phyloP scores from a whole-genome alignment of 1,140 invertebrate species.

The Cydia amplana region DNA sequence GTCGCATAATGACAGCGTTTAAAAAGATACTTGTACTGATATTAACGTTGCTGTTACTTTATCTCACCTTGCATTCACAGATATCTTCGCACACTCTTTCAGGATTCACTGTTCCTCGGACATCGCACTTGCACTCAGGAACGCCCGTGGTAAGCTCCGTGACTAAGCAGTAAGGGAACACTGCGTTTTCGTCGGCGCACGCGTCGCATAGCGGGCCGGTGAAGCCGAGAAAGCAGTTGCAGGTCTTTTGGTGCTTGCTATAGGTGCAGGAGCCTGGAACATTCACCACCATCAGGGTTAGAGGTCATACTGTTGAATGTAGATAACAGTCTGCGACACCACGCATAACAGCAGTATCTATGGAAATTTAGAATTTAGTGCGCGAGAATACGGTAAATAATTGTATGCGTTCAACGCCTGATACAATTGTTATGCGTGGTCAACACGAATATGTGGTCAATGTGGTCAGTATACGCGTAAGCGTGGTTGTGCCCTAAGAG shows the following conservation, averaged over 20 bases:
- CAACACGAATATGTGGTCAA: too few relatives aligned
- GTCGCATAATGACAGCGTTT: slow-evolving; percentile 87
- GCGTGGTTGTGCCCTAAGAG: too few relatives aligned
- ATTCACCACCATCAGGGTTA: too few relatives aligned
- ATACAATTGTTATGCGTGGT: too few relatives aligned
- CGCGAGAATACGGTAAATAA: too few relatives aligned
- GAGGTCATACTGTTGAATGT: too few relatives aligned
- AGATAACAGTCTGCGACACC: too few relatives aligned
- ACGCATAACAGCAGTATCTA: too few relatives aligned
- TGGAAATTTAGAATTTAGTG: too few relatives aligned
- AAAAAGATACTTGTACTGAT: too few relatives aligned
- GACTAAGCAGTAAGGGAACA: slow-evolving; percentile 86
- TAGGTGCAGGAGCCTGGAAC: slow-evolving; percentile 72
- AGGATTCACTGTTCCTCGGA: slow-evolving; percentile 84
- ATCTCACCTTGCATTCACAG: slow-evolving; percentile 90
- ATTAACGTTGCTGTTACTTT: neutral
- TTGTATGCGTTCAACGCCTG: too few relatives aligned
- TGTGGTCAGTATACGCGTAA: too few relatives aligned
- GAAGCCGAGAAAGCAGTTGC: slow-evolving; percentile 91
- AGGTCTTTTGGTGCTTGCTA: slow-evolving; percentile 82
- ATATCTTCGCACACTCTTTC: slow-evolving; percentile 88
- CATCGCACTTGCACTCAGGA: slow-evolving; percentile 87
- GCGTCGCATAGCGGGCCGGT: slow-evolving; percentile 89
- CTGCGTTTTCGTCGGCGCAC: slow-evolving; percentile 90
- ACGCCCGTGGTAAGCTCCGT: slow-evolving; percentile 45